Evolutionary conservation across 2,113 vertebrate species (phyloP).

Genomic region (Mesocricetus auratus): DNA sequence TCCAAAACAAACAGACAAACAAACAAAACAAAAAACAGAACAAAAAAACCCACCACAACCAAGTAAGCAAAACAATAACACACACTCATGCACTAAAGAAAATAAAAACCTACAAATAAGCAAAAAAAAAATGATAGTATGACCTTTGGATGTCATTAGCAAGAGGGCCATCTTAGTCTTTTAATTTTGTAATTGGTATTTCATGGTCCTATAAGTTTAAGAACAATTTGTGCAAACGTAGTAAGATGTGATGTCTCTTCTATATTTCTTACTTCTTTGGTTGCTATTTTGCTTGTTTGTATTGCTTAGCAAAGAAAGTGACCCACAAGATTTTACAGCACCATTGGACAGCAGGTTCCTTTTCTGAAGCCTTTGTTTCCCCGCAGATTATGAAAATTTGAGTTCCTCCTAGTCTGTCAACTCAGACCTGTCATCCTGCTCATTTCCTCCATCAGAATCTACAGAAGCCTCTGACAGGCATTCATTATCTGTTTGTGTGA

Average conservation of each 20-base stretch:
- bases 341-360: not conserved
- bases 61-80: not conserved
- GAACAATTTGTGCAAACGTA: not conserved
- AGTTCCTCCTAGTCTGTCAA: conserved; percentile 12
- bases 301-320: not conserved
- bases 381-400: not conserved
- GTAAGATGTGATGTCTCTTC: not conserved
- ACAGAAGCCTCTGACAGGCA: conserved; percentile 54
- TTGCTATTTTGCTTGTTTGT: not conserved
- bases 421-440: conserved; percentile 31
- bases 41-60: not conserved
- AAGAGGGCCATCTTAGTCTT: not conserved
- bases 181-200: not conserved
- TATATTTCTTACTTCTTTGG: not conserved
- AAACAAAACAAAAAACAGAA: not conserved
- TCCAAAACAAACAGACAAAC: not conserved
- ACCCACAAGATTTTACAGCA: not conserved
- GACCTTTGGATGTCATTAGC: not conserved
- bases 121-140: not conserved
- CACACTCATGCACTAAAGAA: not conserved
- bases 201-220: not conserved
- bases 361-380: not conserved
- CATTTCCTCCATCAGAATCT: conserved; percentile 54
- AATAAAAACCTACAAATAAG: not conserved
- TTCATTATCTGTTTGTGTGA: conserved; percentile 65